Evolutionary conservation across 2,797 vertebrate species (phyloP).

Genomic region (Alectoris magna): DNA sequence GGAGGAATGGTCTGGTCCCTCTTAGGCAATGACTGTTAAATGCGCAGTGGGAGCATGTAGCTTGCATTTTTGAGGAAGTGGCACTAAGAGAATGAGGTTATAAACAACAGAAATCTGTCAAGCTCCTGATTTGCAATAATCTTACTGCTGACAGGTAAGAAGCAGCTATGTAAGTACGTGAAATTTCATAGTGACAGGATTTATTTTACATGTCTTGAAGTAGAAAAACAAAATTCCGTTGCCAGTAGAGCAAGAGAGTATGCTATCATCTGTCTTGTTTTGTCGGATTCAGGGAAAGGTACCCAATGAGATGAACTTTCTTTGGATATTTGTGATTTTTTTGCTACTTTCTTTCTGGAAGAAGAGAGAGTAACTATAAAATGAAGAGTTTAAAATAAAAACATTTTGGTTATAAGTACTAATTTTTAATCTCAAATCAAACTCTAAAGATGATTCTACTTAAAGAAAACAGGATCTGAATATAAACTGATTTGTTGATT

Average conservation of each 20-base stretch:
- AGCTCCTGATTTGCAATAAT: constrained; percentile 27
- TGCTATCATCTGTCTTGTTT: neutral
- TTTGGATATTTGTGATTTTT: neutral
- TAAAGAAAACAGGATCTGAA: neutral
- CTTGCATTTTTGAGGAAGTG: neutral
- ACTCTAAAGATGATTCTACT: neutral
- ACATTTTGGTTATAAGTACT: neutral
- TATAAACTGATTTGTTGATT: neutral
- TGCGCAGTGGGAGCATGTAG: neutral
- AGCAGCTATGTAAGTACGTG: neutral
- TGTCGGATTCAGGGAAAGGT: neutral
- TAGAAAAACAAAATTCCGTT: constrained; percentile 29
- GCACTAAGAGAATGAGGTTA: constrained; percentile 37
- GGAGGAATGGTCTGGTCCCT: neutral
- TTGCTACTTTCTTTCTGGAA: neutral
- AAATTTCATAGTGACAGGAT: neutral
- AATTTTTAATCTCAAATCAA: neutral
- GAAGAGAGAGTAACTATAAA: neutral
- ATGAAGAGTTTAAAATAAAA: neutral
- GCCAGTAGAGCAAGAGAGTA: neutral
- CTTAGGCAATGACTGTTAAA: neutral
- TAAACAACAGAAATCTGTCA: constrained; percentile 38
- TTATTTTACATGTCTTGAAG: neutral
- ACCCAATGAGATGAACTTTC: neutral
- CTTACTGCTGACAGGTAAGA: constrained; percentile 5